phyloP scores from a whole-genome alignment of 1,140 invertebrate species.

The Belonocnema kinseyi region DNA sequence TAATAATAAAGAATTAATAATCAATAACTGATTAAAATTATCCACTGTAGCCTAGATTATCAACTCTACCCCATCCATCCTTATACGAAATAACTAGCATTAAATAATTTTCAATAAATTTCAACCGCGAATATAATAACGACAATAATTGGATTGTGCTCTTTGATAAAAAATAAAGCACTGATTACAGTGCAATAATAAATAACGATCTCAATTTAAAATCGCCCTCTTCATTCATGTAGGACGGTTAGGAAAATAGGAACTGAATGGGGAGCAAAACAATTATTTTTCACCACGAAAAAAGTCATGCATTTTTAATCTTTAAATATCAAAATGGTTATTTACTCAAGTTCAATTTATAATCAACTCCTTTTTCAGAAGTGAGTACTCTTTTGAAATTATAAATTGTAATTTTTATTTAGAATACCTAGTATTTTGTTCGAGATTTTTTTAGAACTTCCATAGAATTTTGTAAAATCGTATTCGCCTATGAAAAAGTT shows the following conservation, averaged over 20 bases:
- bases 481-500: background rate
- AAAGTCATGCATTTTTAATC: background rate
- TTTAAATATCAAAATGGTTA: background rate
- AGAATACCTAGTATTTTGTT: no score
- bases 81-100: background rate
- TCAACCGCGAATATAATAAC: slow-evolving; percentile 1
- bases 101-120: slow-evolving; percentile 18
- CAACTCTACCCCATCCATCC: background rate
- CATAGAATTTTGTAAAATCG: background rate
- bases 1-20: no score
- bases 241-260: slow-evolving; percentile 15
- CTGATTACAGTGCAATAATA: slow-evolving; percentile 1
- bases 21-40: background rate
- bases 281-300: background rate
- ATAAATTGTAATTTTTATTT: no score
- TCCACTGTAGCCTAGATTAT: background rate
- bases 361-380: no score
- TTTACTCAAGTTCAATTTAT: no score
- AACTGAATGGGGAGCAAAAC: background rate
- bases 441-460: no score
- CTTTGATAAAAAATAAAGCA: slow-evolving; percentile 6
- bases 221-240: background rate
- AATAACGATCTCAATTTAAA: slow-evolving; percentile 1
- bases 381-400: no score
- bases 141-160: background rate